Percentiles rank a stretch among this genome's conserved stretches.
These are phyloP conservation scores for Turnix velox DNA, from an alignment of 2,113 vertebrate genomes.

Conservation along the genomic window DNA sequence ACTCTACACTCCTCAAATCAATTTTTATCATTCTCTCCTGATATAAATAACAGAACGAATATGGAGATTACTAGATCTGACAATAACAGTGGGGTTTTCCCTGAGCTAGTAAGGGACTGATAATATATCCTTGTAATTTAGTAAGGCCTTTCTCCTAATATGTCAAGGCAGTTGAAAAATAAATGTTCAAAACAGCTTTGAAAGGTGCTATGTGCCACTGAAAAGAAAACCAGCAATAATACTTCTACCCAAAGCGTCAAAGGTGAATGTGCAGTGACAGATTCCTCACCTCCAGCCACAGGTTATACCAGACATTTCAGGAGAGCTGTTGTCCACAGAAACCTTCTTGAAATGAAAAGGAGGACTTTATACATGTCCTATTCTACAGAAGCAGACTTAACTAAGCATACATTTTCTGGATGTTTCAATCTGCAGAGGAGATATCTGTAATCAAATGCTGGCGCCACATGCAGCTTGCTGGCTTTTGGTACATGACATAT, in stretches of 20 bases:
- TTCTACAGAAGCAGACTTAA: background rate
- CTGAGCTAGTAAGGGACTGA: background rate
- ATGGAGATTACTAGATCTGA: background rate
- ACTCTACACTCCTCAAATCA: background rate
- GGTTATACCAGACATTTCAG: background rate
- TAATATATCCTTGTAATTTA: background rate
- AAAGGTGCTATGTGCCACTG: background rate
- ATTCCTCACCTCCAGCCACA: background rate
- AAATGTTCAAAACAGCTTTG: background rate
- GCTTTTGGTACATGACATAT: conserved; percentile 34
- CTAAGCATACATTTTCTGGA: background rate
- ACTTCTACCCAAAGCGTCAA: background rate
- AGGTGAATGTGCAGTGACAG: background rate
- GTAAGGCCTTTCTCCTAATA: background rate
- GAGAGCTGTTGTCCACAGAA: background rate
- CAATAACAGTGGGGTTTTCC: background rate
- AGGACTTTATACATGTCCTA: background rate
- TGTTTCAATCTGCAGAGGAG: background rate
- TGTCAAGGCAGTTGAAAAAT: background rate
- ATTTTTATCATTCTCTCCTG: background rate
- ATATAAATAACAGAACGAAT: background rate
- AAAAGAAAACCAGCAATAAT: background rate
- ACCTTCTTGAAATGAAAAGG: background rate
- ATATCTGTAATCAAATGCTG: conserved; percentile 19
- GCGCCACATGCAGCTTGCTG: conserved; percentile 4